Evolutionary conservation across 2,888 invertebrate genomes (phyloP).

Genomic region (Glyphotaelius pellucidus): DNA sequence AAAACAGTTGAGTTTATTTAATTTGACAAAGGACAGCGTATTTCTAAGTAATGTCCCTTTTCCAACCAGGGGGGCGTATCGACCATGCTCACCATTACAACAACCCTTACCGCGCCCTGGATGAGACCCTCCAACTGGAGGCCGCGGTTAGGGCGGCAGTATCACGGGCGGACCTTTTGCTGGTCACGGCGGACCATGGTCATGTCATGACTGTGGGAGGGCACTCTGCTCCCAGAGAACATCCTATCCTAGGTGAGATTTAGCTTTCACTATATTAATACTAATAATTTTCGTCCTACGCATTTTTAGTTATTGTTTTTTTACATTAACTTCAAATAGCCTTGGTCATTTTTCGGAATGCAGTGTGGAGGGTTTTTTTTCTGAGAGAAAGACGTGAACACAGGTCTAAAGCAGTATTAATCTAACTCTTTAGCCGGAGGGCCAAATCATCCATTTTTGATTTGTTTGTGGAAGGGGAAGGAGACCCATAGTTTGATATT

Average conservation of each 20-base stretch:
- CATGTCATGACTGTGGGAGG: constrained; percentile 89
- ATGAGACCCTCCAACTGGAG: constrained; percentile 87
- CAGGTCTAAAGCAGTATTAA: no score
- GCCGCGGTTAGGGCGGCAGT: constrained; percentile 84
- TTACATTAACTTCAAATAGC: no score
- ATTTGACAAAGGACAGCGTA: background rate
- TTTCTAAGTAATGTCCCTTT: background rate
- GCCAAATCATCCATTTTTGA: no score
- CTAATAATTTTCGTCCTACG: background rate
- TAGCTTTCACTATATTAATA: background rate
- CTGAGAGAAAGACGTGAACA: no score
- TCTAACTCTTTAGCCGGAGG: no score
- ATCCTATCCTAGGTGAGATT: constrained; percentile 84
- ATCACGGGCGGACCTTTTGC: constrained; percentile 83
- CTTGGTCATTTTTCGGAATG: no score
- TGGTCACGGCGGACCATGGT: constrained; percentile 89
- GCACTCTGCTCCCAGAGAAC: constrained; percentile 85
- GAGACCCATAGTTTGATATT: no score
- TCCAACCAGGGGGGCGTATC: constrained; percentile 82
- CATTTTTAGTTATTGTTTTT: no score
- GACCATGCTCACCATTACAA: constrained; percentile 90
- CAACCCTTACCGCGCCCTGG: constrained; percentile 87
- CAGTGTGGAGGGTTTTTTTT: no score
- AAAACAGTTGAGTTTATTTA: no score
- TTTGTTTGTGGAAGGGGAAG: no score